A percentile compares a stretch with the other conserved stretches of the same genome.
Evolutionary conservation across 2,888 invertebrate genomes (phyloP).

Genomic region (Dasysyrphus albostriatus): DNA sequence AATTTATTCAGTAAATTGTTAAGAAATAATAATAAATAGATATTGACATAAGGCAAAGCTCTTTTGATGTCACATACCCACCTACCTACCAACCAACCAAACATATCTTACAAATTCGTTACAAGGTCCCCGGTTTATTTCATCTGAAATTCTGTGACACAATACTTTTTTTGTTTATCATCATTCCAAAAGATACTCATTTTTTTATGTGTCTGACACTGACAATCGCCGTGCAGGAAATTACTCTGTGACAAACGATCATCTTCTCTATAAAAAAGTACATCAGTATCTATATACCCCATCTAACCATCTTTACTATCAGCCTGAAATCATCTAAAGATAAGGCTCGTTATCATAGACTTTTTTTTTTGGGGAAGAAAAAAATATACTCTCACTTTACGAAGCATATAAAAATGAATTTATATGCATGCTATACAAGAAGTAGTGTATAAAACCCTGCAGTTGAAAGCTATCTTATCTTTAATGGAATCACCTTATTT

Average conservation of each 20-base stretch:
- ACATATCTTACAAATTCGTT: constrained; percentile 8
- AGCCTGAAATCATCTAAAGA: constrained; percentile 29
- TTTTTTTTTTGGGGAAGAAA: constrained; percentile 34
- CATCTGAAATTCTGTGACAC: not conserved
- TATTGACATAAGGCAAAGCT: constrained; percentile 8
- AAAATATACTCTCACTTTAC: constrained; percentile 33
- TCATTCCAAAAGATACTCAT: constrained; percentile 1
- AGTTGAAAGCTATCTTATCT: not conserved
- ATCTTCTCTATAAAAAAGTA: constrained; percentile 4
- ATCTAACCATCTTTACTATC: not conserved
- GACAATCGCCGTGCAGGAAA: constrained; percentile 35
- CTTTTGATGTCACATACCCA: not conserved
- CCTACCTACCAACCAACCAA: too few relatives aligned
- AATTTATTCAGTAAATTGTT: constrained; percentile 26
- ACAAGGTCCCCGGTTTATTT: constrained; percentile 5
- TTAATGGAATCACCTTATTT: constrained; percentile 50
- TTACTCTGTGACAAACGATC: constrained; percentile 43
- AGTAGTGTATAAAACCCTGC: constrained; percentile 10
- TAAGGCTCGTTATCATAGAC: constrained; percentile 18
- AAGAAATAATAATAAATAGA: constrained; percentile 14
- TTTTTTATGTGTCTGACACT: constrained; percentile 39
- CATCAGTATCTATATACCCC: not conserved
- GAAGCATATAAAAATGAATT: constrained; percentile 14
- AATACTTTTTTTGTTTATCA: constrained; percentile 1
- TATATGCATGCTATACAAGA: not conserved